A percentile compares a stretch with the other conserved stretches of the same genome.
Evolutionary conservation across 1,140 invertebrate species (phyloP).

Genomic region (Drosophila erecta): DNA sequence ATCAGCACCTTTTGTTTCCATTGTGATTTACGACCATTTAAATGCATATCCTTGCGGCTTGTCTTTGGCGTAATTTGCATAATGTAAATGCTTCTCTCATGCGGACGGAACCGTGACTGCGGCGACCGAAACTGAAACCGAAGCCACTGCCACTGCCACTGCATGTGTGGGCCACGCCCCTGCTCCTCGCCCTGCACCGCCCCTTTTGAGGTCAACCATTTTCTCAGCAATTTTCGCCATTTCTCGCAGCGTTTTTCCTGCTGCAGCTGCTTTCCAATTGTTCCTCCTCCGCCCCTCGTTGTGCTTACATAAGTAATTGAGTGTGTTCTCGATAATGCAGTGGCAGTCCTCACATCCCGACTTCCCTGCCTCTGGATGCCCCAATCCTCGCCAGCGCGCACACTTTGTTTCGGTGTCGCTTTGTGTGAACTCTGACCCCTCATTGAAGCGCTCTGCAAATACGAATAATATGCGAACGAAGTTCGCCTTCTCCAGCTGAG

Average conservation of each 20-base stretch:
- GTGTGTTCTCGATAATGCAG: conserved; percentile 81
- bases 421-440: conserved; percentile 47
- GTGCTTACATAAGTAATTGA: conserved; percentile 81
- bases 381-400: background rate
- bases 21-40: conserved; percentile 78
- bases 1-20: conserved; percentile 73
- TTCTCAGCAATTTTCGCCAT: conserved; percentile 62
- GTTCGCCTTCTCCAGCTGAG: background rate
- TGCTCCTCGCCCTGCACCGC: background rate
- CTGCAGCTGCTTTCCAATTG: conserved; percentile 71
- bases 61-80: conserved; percentile 72
- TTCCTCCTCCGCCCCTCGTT: conserved; percentile 32
- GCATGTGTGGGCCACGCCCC: conserved; percentile 10
- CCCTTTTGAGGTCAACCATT: conserved; percentile 70
- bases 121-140: conserved; percentile 13
- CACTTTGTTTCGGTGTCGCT: conserved; percentile 51
- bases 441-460: conserved; percentile 74
- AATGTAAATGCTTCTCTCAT: conserved; percentile 66
- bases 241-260: conserved; percentile 61
- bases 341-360: conserved; percentile 21
- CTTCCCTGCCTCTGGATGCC: background rate
- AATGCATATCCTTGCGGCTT: conserved; percentile 73
- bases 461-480: conserved; percentile 51
- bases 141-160: conserved; percentile 22
- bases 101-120: conserved; percentile 38